Base-by-base conservation (phyloP, 2,888 invertebrate genomes). In the Cephus runcator region DNA sequence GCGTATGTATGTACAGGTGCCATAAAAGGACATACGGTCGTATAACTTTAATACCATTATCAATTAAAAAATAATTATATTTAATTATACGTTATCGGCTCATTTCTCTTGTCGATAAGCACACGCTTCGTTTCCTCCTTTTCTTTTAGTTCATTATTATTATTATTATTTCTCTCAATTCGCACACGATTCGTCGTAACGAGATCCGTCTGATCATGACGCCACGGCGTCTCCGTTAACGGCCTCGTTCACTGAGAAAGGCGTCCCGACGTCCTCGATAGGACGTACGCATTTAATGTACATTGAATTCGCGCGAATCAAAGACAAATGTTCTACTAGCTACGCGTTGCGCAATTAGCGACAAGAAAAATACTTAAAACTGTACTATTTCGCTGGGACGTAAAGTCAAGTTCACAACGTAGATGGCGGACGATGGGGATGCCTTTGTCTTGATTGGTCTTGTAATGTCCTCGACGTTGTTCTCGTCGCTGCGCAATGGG, bases 101-200 rank as follows among this genome's bases (percentile, higher is more conserved):
- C 74, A 40, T 79, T 76, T 71, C 75, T 78, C 73, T 56, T 23
- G 75, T 80, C 68, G 76, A 78, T 75, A 78, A 73, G 80, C 75
- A 77, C 74, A 78, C 77, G 76, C 77, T 80, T 74, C 56, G 73
- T 77, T 71, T 73, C 74, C 76, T 69, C 79, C 71, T 56, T 23
- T 56, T 56, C 56, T 56, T 56, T 56, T 23, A 35, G 35, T 35
- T 35, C 12, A 11, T 34, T 34, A 34, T 34, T 34, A 34, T 34
- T 34, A 36, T 15, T 40, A 40, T 40, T 35, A 79, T 80, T 76
- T 78, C 56, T 23, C 78, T 79, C 81, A 82, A 81, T 84, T 85
- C 82, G 77, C 83, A 81, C 82, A 80, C 81, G 80, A 83, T 78
- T 83, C 77, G 81, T 83, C 81, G 80, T 81, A 83, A 83, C 74